phyloP scores from a whole-genome alignment of 2,113 vertebrate species.

The Chinchilla lanigera region DNA sequence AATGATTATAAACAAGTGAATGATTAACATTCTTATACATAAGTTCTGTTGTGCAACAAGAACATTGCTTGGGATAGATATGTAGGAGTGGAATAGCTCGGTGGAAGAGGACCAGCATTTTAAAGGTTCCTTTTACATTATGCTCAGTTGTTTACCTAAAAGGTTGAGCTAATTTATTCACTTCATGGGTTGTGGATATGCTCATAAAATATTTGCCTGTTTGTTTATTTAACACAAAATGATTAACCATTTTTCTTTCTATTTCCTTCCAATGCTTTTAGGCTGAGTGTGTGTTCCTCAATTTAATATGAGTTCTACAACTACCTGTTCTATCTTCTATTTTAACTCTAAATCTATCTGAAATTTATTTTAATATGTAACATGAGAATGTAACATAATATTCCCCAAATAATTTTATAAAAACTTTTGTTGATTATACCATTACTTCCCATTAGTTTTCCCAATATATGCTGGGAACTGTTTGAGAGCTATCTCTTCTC shows the following conservation, averaged over 20 bases:
- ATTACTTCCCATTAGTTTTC: slow-evolving; percentile 9
- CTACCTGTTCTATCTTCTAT: slow-evolving; percentile 2
- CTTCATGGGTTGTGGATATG: background rate
- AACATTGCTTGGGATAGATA: background rate
- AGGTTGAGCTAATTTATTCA: background rate
- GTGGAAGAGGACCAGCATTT: background rate
- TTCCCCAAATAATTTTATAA: slow-evolving; percentile 44
- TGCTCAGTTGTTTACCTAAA: background rate
- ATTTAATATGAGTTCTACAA: slow-evolving; percentile 35
- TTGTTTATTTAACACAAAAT: slow-evolving; percentile 20
- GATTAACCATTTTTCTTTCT: slow-evolving; percentile 11
- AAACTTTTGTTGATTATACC: slow-evolving; percentile 22
- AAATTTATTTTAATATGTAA: slow-evolving; percentile 51
- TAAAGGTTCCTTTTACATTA: slow-evolving; percentile 6
- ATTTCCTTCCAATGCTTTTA: slow-evolving; percentile 26
- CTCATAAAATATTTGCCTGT: background rate
- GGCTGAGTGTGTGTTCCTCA: slow-evolving; percentile 14
- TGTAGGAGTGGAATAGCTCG: background rate
- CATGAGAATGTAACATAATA: background rate
- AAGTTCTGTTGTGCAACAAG: background rate
- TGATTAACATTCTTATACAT: slow-evolving; percentile 36
- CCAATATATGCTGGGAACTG: background rate
- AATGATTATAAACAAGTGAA: background rate
- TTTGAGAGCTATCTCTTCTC: slow-evolving; percentile 7
- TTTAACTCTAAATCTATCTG: slow-evolving; percentile 51